Base-by-base conservation (phyloP, 2,888 invertebrate species). In the Archaeoteleia sp. region DNA sequence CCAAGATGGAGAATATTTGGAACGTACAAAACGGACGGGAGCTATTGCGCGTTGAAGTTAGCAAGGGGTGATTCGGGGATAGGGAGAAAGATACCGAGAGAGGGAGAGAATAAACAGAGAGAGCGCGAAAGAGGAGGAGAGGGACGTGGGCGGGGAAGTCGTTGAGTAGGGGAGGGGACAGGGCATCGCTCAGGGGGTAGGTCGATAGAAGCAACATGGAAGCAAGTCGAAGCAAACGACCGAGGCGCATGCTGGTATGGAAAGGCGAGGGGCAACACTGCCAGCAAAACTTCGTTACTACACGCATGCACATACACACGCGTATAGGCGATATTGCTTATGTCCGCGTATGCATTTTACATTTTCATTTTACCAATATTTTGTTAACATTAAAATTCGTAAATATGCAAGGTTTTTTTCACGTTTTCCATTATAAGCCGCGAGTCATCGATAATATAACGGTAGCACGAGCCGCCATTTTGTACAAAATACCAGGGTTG, bases 1-100 rank as follows among this genome's bases (percentile, higher is more conserved):
- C 68, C 75, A 74, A 75, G 77, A 76, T 78, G 78, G 77, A 73
- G 73, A 76, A 69, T 71, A 74, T 70, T 72, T 65, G 61, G 61
- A 67, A 67, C 67, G 73, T 65, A 66, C 67, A 55, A 70, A 63
- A 58, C 51, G 43, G 46, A 54, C 54, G 46, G 51, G 62, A 62
- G 62, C 62, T 67, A 60, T 62, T 67, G 53, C 58, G 53, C 62
- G 67, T 58, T 55, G 35, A 60, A 48, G 45, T 68, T 68, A 46
- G 62, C 35, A 63, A 63, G 48, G 65, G 66, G 53, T 65, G 53
- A 66, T 57, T 66, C 53, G 58, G 48, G 25, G 29, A 49, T 32
- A 55, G 51, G 27, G 53, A 53, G 63, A 42, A 40, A 40, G 20
- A 39, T 39, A 9, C 29, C 29, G 46, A 48, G 34, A 8, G 34